These are phyloP conservation scores for Novumbra hubbsi DNA, from an alignment of 2,797 vertebrate genomes.

Conservation along the genomic window DNA sequence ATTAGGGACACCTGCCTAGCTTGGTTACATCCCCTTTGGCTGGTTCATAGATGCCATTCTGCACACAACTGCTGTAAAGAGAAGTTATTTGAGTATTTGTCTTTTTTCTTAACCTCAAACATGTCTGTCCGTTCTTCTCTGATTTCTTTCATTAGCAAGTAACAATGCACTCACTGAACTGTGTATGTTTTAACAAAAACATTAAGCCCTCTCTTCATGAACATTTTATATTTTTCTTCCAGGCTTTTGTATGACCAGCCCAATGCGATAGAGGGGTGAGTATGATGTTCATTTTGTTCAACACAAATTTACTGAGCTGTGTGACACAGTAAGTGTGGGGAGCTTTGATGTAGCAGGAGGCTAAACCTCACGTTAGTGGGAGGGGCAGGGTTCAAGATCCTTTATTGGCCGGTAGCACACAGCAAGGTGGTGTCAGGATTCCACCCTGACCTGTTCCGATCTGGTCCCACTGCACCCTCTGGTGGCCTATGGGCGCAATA, in stretches of 20 bases:
- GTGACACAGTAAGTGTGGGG: background rate
- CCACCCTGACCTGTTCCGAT: no score
- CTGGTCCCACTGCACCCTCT: no score
- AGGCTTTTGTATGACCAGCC: slow-evolving; percentile 6
- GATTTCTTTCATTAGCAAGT: no score
- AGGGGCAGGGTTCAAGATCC: background rate
- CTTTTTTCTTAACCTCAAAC: no score
- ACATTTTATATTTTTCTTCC: background rate
- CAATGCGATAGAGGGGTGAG: background rate
- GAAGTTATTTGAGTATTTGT: no score
- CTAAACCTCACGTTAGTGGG: background rate
- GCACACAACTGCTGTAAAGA: no score
- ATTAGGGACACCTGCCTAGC: no score
- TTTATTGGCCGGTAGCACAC: background rate
- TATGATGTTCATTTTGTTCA: background rate
- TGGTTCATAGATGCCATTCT: no score
- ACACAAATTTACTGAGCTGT: background rate
- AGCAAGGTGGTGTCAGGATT: no score
- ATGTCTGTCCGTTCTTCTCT: no score
- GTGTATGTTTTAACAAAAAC: background rate
- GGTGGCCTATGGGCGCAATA: no score
- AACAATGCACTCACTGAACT: background rate
- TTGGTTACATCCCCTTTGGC: no score
- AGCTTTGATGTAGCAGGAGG: background rate
- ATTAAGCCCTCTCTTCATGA: background rate